Evolutionary conservation across 2,888 invertebrate genomes (phyloP).

Genomic region (Aspidiotus destructor): DNA sequence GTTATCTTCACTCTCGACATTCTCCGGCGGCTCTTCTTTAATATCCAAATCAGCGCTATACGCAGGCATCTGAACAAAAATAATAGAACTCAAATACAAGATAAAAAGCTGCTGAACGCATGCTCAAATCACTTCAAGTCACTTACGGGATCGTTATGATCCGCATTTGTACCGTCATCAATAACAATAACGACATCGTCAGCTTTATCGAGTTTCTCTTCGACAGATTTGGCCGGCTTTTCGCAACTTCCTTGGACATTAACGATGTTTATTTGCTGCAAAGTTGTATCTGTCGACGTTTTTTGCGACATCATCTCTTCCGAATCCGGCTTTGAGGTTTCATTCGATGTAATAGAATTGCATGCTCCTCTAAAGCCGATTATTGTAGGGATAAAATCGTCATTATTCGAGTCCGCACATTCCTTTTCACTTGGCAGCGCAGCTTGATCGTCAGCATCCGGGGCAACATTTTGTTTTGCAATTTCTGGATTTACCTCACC

Average conservation of each 20-base stretch:
- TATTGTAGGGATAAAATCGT: conserved; percentile 16
- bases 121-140: background rate
- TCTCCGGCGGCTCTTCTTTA: no score
- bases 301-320: background rate
- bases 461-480: no score
- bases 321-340: background rate
- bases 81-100: no score
- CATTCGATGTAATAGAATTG: background rate
- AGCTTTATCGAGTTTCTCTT: background rate
- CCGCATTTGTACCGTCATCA: background rate
- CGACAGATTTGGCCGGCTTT: background rate
- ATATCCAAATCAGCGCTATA: no score
- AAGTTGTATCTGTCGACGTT: background rate
- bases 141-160: conserved; percentile 16
- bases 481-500: no score
- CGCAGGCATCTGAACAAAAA: no score
- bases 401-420: background rate
- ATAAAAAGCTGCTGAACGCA: no score
- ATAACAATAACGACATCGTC: conserved; percentile 6
- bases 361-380: conserved; percentile 16
- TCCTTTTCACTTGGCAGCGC: background rate
- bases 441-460: no score
- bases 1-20: no score
- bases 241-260: background rate
- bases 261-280: background rate